Conservation (phyloP, 2,797 vertebrate species). For the Chanos chanos region DNA sequence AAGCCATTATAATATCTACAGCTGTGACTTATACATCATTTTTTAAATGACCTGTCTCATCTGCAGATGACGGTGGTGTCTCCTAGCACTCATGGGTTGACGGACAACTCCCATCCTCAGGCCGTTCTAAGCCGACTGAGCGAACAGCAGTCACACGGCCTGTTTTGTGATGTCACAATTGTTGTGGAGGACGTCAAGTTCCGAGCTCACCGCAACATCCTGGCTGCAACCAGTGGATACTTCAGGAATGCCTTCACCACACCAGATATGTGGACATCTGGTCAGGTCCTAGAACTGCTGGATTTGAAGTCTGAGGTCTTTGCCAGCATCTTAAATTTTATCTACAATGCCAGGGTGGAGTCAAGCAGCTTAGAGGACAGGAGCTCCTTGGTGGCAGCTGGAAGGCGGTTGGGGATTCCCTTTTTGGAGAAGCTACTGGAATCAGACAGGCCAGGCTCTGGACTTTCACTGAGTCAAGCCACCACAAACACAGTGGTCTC, state of each 20-base stretch:
- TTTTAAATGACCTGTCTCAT: constrained; percentile 37
- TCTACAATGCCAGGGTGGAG: constrained; percentile 91
- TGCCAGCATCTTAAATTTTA: constrained; percentile 94
- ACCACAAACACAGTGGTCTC: constrained; percentile 47
- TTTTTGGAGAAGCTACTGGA: constrained; percentile 91
- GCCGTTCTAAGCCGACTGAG: constrained; percentile 89
- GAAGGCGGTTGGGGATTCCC: constrained; percentile 92
- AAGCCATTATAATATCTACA: too few species aligned
- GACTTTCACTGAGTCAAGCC: constrained; percentile 24
- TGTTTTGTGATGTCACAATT: constrained; percentile 95
- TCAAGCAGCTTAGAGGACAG: constrained; percentile 78
- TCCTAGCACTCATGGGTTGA: constrained; percentile 80
- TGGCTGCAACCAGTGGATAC: constrained; percentile 95
- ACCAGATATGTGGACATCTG: constrained; percentile 79
- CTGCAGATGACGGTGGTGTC: constrained; percentile 89
- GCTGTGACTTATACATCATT: background rate
- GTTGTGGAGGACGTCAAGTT: constrained; percentile 99
- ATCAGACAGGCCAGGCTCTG: constrained; percentile 54
- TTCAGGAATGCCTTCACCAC: constrained; percentile 89
- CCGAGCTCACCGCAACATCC: constrained; percentile 92
- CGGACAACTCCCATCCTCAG: constrained; percentile 87
- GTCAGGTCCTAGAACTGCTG: constrained; percentile 90
- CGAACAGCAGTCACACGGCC: constrained; percentile 90
- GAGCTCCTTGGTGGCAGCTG: constrained; percentile 83
- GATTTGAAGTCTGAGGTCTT: constrained; percentile 98